Evolutionary conservation across 2,113 vertebrate genomes (phyloP), one percentile per base, ranked within the genome.

Genomic region (Siniperca chuatsi): DNA sequence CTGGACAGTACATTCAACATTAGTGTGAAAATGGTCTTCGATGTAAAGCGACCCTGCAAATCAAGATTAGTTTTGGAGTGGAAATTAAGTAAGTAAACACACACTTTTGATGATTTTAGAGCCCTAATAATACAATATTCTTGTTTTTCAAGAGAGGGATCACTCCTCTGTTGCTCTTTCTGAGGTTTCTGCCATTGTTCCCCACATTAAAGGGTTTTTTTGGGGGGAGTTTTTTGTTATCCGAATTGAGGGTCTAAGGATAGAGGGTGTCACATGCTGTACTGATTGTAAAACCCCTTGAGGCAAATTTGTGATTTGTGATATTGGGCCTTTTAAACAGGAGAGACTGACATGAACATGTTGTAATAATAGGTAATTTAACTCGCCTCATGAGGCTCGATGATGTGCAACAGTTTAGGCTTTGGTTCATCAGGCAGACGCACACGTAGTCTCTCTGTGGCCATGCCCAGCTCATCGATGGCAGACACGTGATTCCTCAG

Each of bases 381-480:
- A 58, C 85, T 87, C 85, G 97, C 98, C 97, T 99, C 98, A 10
- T 98, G 97, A 0, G 98, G 98, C 65, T 99, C 98, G 85, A 99
- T 99, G 90, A 99, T 99, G 92, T 99, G 95, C 81, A 97, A 97
- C 80, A 99, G 96, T 77, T 95, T 99, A 75, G 97, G 97, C 85
- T 98, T 99, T 15, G 98, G 97, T 78, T 99, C 98, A 48, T 96
- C 97, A 2, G 98, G 97, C 66, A 98, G 95, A 35, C 97, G 97
- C 21, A 99, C 96, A 61, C 98, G 95, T 10, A 99, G 96, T 8
- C 98, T 94, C 81, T 99, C 98, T 0, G 98, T 99, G 48, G 98
- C 98, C 98, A 99, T 99, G 4, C 98, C 98, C 93, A 99, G 92
- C 67, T 99, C 98, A 88, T 99, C 98, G 48, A 98, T 97, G 87